Base-by-base conservation (phyloP, 2,113 vertebrate genomes). In the Hassar affinis region DNA sequence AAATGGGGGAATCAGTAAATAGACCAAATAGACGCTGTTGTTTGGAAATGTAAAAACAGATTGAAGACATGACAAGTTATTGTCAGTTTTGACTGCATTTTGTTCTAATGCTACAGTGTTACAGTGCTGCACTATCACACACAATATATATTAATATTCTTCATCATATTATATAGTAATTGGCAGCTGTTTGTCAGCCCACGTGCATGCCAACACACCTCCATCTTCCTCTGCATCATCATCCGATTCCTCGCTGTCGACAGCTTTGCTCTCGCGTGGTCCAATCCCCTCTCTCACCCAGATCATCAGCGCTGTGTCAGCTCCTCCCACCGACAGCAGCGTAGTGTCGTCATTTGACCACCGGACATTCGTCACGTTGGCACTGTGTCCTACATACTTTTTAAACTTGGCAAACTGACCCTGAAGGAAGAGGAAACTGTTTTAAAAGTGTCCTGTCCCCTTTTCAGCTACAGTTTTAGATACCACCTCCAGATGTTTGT, bases 161-260 rank as follows among this genome's bases (percentile, higher is more conserved):
- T 18, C 18, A 66, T 25, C 59, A 62, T 4, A 61, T 3, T 61
- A 3, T 33, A 62, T 17, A 62, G 47, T 4, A 62, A 20, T 49
- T 61, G 38, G 6, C 38, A 61, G 22, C 52, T 45, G 6, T 30
- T 57, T 18, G 45, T 7, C 42, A 52, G 10, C 18, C 22, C 14
- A 82, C 15, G 74, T 11, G 22, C 11, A 79, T 17, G 30, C n/a
- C 45, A 54, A 33, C 27, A 64, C 27, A 98, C 98, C 98, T 95
- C 98, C 98, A 17, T 99, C 98, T 85, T 99, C 98, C 57, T 99
- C 98, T 0, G 93, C 92, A 27, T 99, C 98, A 0, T 96, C 96
- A 74, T 99, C 98, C 0, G 97, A 99, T 86, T 99, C 98, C 80
- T 99, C 97, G 7, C 98, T 99, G 90, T 99, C 98, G 84, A 96